phyloP scores from a whole-genome alignment of 2,113 vertebrate genomes.

The Nettapus auritus region DNA sequence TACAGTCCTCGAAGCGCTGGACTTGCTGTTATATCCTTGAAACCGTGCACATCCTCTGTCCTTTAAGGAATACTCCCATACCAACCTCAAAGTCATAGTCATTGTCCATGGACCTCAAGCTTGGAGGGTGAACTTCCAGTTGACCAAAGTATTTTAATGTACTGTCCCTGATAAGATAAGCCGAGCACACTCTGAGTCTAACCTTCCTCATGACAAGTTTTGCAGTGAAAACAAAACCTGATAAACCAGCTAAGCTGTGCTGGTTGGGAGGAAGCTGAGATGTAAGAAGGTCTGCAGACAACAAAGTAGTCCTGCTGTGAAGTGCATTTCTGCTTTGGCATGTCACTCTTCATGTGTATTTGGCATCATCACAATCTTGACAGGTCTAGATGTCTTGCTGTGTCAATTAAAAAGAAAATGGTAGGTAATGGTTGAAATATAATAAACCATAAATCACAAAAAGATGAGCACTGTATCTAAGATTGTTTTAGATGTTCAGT shows the following conservation, averaged over 20 bases:
- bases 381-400: not conserved
- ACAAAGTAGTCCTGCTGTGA: not conserved
- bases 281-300: not conserved
- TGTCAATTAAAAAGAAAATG: not conserved
- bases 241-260: not conserved
- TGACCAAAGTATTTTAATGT: not conserved
- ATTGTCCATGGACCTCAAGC: fast-evolving
- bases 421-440: not conserved
- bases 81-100: not conserved
- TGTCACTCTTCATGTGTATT: not conserved
- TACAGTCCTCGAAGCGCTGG: not conserved
- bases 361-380: not conserved
- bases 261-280: not conserved
- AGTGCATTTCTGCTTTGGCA: not conserved
- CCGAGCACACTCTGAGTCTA: not conserved
- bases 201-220: not conserved
- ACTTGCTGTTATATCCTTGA: not conserved
- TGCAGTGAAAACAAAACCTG: not conserved
- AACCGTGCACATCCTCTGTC: not conserved
- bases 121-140: not conserved
- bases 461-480: not conserved
- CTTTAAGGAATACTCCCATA: not conserved
- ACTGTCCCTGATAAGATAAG: not conserved
- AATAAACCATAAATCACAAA: not conserved
- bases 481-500: not conserved